These are phyloP conservation scores for Ditula angustiorana DNA, from an alignment of 2,888 invertebrate genomes.

Conservation along the genomic window DNA sequence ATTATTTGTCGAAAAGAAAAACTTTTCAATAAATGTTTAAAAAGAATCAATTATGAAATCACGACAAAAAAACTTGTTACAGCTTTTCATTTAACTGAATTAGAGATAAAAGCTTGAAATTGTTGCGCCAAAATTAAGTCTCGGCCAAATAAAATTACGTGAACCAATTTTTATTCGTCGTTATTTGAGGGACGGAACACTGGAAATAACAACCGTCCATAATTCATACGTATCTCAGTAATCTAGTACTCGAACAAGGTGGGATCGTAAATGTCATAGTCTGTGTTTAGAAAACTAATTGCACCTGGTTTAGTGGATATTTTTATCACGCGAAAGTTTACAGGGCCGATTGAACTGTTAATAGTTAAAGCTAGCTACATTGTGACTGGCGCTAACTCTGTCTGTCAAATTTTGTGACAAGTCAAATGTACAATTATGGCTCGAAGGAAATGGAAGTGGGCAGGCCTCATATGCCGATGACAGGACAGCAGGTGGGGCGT, in stretches of 20 bases:
- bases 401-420: no score
- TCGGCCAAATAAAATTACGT: no score
- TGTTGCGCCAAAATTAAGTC: no score
- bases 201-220: conserved; percentile 4
- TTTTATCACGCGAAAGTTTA: conserved; percentile 34
- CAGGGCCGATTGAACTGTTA: conserved; percentile 4
- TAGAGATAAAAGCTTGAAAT: no score
- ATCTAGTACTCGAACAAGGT: conserved; percentile 26
- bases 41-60: no score
- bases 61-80: no score
- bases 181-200: neutral
- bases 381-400: neutral
- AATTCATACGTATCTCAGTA: conserved; percentile 33
- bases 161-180: neutral
- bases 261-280: conserved; percentile 38
- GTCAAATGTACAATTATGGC: neutral
- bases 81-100: no score
- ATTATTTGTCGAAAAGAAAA: no score
- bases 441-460: no score
- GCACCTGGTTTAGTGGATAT: conserved; percentile 25
- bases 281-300: conserved; percentile 38
- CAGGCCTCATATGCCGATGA: no score
- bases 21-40: no score
- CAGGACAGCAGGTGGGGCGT: no score
- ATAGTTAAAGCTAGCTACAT: neutral